Conservation (phyloP, 2,797 vertebrate species). For the Cyclopterus lumpus region DNA sequence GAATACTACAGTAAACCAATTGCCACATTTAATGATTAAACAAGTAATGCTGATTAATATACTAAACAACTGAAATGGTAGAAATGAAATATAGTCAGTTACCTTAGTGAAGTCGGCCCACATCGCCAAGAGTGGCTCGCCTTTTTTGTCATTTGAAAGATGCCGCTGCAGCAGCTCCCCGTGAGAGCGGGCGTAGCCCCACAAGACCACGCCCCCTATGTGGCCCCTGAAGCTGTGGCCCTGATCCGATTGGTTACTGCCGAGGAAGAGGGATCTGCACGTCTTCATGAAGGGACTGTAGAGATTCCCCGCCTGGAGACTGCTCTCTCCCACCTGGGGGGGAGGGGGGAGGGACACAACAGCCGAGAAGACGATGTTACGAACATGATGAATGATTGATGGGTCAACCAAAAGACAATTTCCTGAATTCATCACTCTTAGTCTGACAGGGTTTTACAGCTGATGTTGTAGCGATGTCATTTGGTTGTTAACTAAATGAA, state of each 20-base stretch:
- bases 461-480: background rate
- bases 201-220: constrained; percentile 86
- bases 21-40: background rate
- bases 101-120: constrained; percentile 83
- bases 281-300: constrained; percentile 91
- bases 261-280: constrained; percentile 92
- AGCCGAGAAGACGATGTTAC: background rate
- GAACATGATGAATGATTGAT: background rate
- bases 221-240: constrained; percentile 88
- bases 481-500: background rate
- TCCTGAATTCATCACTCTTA: background rate
- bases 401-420: background rate
- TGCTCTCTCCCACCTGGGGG: constrained; percentile 83
- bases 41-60: background rate
- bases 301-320: constrained; percentile 87
- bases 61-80: background rate
- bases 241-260: constrained; percentile 87
- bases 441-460: background rate
- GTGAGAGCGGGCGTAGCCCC: constrained; percentile 83
- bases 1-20: background rate
- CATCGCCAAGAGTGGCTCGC: constrained; percentile 72
- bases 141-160: constrained; percentile 34
- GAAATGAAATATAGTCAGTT: constrained; percentile 31
- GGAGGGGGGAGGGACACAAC: background rate
- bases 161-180: constrained; percentile 79